Base-by-base conservation (phyloP, 2,888 invertebrate genomes). In the Cephus sareptanus region DNA sequence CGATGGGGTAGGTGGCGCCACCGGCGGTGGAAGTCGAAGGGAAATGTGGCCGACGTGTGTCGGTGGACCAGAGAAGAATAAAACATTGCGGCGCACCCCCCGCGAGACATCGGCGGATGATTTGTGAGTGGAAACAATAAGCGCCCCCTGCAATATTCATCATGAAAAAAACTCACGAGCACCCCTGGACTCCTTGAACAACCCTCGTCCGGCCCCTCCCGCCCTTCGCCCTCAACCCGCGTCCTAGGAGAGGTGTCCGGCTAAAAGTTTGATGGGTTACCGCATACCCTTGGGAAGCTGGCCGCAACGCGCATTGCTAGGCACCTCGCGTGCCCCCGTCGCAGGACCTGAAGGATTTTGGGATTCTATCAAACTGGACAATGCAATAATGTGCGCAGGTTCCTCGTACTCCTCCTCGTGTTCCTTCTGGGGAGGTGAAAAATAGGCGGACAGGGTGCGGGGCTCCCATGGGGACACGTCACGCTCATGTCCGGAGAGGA, bases 221-320 rank as follows among this genome's bases (percentile, higher is more conserved):
- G 77, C 79, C 76, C 83, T 34, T 9, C 56, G 23, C 23, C 56
- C 23, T 23, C 9, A 0, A 23, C 56, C 34, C 31, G 12, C 71
- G 71, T 71, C 71, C 71, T 34, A 71, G 71, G 71, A 74, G 88
- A 85, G 84, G 87, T 89, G 89, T 90, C 90, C 89, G 84, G 89
- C 90, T 91, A 90, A 91, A 91, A 91, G 91, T 91, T 91, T 91
- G 91, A 91, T 91, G 89, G 91, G 90, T 91, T 90, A 88, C 89
- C 89, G 82, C 83, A 86, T 85, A 81, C 89, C 88, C 87, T 84
- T 70, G 90, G 89, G 88, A 89, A 76, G 84, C 86, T 85, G 85
- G 85, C 83, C 85, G 85, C 86, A 83, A 82, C 87, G 86, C 87
- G 85, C 88, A 90, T 89, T 90, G 89, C 87, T 88, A 90, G 89